Evolutionary conservation across 2,797 vertebrate genomes (phyloP).

Genomic region (Champsocephalus esox): DNA sequence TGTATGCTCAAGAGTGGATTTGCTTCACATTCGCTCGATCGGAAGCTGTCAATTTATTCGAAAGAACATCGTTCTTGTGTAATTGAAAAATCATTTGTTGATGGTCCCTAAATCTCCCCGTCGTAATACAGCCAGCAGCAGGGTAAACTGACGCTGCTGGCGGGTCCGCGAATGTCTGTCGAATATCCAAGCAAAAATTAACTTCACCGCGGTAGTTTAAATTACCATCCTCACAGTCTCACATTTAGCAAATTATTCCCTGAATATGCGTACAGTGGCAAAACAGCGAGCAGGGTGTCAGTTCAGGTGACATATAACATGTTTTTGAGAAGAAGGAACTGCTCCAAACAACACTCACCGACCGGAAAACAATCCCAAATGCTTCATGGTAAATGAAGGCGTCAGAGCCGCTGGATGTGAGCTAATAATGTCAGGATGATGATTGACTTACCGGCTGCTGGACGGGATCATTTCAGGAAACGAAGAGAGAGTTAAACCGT

Average conservation of each 20-base stretch:
- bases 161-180: no score
- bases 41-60: no score
- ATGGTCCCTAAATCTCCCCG: no score
- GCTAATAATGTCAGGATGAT: background rate
- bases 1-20: no score
- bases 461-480: conserved; percentile 10
- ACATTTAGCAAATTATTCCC: background rate
- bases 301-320: background rate
- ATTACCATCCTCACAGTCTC: background rate
- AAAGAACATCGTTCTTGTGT: no score
- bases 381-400: rapidly evolving
- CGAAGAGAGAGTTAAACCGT: background rate
- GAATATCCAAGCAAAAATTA: no score
- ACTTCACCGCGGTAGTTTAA: background rate
- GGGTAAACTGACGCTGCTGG: no score
- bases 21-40: no score
- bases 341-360: no score
- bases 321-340: background rate
- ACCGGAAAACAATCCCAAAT: background rate
- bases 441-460: conserved; percentile 29
- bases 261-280: background rate
- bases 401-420: background rate
- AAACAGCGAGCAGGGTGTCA: background rate
- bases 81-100: no score
- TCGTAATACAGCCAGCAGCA: no score